These are phyloP conservation scores for Semotilus atromaculatus DNA, from an alignment of 2,797 vertebrate species.

Conservation along the genomic window DNA sequence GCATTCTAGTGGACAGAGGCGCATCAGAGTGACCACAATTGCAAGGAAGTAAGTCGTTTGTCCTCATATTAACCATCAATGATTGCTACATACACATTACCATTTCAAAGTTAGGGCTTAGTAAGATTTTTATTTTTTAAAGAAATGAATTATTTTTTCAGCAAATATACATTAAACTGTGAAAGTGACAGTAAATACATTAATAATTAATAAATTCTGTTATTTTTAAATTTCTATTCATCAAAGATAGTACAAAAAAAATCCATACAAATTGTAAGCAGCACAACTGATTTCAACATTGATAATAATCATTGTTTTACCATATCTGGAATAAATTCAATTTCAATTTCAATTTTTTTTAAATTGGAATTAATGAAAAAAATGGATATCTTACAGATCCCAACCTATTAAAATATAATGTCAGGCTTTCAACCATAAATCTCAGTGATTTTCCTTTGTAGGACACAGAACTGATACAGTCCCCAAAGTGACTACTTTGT, in stretches of 20 bases:
- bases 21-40: conserved; percentile 90
- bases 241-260: neutral
- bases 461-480: neutral
- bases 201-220: neutral
- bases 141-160: neutral
- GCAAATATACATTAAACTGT: neutral
- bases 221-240: neutral
- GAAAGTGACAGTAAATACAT: neutral
- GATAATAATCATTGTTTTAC: too few relatives aligned
- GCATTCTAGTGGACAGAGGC: conserved; percentile 93
- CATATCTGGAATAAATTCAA: too few relatives aligned
- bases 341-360: neutral
- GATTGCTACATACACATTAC: neutral
- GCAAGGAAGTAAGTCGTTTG: conserved; percentile 87
- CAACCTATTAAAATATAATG: neutral
- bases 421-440: neutral
- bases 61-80: neutral
- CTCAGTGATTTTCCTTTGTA: neutral
- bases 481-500: neutral
- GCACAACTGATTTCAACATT: too few relatives aligned
- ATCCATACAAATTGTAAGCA: neutral
- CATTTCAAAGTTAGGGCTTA: neutral
- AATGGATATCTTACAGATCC: neutral
- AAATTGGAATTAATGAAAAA: too few relatives aligned
- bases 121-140: neutral